Evolutionary conservation across 2,797 vertebrate genomes (phyloP), one percentile per base, ranked within the genome.

Genomic region (Parambassis ranga): DNA sequence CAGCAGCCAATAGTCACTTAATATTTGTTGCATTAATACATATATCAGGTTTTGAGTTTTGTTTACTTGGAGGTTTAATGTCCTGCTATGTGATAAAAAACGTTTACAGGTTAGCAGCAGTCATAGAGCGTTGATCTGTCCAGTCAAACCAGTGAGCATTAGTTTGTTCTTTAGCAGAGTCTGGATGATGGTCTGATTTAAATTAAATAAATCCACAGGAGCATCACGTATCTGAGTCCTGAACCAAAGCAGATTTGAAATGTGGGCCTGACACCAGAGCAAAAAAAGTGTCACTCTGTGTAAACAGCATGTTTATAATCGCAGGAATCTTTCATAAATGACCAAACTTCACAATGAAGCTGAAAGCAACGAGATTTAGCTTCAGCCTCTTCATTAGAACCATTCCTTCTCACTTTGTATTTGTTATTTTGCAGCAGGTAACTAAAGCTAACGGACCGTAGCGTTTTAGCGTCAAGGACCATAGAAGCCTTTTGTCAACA

Each of bases 401-500:
- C n/a, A n/a, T 47, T 35, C 1, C n/a, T 57, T 18, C 11, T 20
- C 22, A 3, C 37, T 14, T 22, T 39, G 10, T 7, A 33, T 24
- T 22, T 10, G 3, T 15, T 51, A 24, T 53, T 57, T 48, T 56
- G 14, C 9, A 38, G 14, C 9, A 38, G 38, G 32, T 13, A 35
- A n/a, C 35, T 56, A 47, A 41, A 62, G 39, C 41, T 50, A 61
- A 71, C 7, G 0, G 33, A 19, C 24, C n/a, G 8, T 30, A 42
- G 50, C 37, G 19, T 68, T 73, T 65, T 24, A 50, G 36, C 37
- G 26, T 53, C 58, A 56, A 43, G 53, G 66, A 53, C 44, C 26
- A 18, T 44, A 37, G 57, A 64, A 56, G 11, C 37, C 62, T 67
- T 77, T 71, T 6, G 49, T 75, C 77, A 79, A 73, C 77, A 79